Evolutionary conservation across 2,113 vertebrate species (phyloP), one percentile per base, ranked within the genome.

Genomic region (Butastur rufipennis): DNA sequence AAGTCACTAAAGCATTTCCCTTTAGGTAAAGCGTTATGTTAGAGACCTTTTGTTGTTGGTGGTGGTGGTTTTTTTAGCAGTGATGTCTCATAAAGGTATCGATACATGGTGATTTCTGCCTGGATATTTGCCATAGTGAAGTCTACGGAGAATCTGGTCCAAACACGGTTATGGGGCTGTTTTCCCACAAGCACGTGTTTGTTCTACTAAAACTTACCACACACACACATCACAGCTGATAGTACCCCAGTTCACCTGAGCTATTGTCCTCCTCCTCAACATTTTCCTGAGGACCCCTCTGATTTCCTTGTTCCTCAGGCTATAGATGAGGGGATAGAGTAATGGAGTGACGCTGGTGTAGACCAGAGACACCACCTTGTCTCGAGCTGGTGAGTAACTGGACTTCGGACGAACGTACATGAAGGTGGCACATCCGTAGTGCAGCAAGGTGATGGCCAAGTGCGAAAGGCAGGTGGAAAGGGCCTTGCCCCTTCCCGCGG

Each of bases 271-370:
- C 61, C 55, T 96, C 38, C 56, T 94, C 73, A 95, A 52, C 89
- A 87, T 94, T 91, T 91, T 97, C 52, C 40, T 67, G 61, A 97
- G 68, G 40, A 87, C 34, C 5, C 31, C 78, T 84, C 84, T 95
- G 43, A 96, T 71, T 79, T 96, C 94, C 43, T 84, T 93, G 86
- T 89, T 97, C 68, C 68, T 96, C 61, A 94, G 72, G 81, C 95
- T 84, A 14, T 96, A 97, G 74, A 96, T 95, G 29, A 98, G 95
- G 5, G 96, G 97, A 86, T 98, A 98, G 48, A 98, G 90, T 32
- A 98, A 73, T 0, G 97, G 98, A 11, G 97, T 98, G 40, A 98
- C 11, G 15, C 96, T 98, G 71, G 97, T 98, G 62, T 98, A 98
- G 74, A 98, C 77, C 23, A 98, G 96, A 11, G 98, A 98, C 40